Base-by-base conservation (phyloP, 2,113 vertebrate genomes). In the Gopherus evgoodei region DNA sequence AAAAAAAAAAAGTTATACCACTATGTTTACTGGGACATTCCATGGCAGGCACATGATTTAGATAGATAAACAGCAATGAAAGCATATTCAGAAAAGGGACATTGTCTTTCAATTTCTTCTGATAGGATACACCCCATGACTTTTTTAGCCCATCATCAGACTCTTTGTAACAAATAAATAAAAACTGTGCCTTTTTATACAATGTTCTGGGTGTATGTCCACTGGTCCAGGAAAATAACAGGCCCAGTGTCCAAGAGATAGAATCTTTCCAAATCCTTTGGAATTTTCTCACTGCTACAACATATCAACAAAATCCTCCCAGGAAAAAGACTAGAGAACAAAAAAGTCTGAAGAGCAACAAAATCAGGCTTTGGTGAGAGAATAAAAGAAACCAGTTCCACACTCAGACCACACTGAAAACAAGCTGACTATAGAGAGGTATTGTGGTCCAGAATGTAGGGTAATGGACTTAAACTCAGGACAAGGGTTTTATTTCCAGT, bases 341-440 rank as follows among this genome's bases (percentile, higher is more conserved):
- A 14, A 49, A 0, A 0, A 6, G 44, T 31, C 22, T 0, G 3
- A 14, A 0, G 13, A 27, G 31, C 50, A 42, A 1, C 0, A 6
- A 7, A 2, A 11, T 0, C 78, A 22, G 1, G 31, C 44, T 1
- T 1, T 11, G 5, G 78, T 1, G 17, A 4, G 0, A 25, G 0
- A 13, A 31, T 1, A 4, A 56, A 72, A 72, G n/a, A 72, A 72
- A 7, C 3, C 6, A 1, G 6, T 0, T 3, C 5, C 8, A 2
- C 3, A 3, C 1, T 1, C 8, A 2, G 3, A 72, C 35, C 16
- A 21, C 19, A 22, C 21, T 72, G 65, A 72, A 72, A 72, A 72
- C 65, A 38, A 72, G 19, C 2, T 22, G 16, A 1, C 29, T 1
- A 0, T 0, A 0, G 42, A 72, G 9, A 72, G 35, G 8, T 38